Percentiles rank a stretch among this genome's conserved stretches.
Evolutionary conservation across 2,888 invertebrate species (phyloP).

Genomic region (Drosophila meridionalis): DNA sequence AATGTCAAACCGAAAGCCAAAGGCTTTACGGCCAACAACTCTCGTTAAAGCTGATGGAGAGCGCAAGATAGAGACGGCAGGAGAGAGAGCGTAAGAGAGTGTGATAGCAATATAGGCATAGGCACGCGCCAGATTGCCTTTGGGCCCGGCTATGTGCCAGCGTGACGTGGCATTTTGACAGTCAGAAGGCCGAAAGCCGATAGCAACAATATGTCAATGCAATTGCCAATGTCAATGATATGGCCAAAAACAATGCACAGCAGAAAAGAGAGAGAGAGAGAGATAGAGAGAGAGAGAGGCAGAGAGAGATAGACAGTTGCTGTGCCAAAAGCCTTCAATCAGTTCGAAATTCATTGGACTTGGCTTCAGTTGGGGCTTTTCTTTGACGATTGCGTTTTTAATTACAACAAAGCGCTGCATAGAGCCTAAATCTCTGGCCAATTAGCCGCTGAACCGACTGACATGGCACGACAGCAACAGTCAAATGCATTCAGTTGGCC

Average conservation of each 20-base stretch:
- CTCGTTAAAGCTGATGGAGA: slow-evolving; percentile 27
- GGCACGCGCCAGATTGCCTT: slow-evolving; percentile 41
- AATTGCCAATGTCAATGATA: slow-evolving; percentile 65
- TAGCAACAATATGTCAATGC: slow-evolving; percentile 79
- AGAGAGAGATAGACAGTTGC: background rate
- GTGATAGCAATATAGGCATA: slow-evolving; percentile 17
- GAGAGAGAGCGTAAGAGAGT: background rate
- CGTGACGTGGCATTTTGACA: slow-evolving; percentile 75
- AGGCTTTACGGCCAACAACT: slow-evolving; percentile 57
- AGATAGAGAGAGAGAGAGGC: background rate
- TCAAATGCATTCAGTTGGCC: slow-evolving; percentile 3
- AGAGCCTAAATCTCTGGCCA: slow-evolving; percentile 54
- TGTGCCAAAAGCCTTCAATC: slow-evolving; percentile 14
- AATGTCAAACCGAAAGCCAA: slow-evolving; percentile 66
- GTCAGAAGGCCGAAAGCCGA: slow-evolving; percentile 54
- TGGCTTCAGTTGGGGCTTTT: slow-evolving; percentile 25
- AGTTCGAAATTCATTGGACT: slow-evolving; percentile 54
- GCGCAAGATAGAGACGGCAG: background rate
- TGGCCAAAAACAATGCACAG: slow-evolving; percentile 23
- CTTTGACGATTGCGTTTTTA: slow-evolving; percentile 68
- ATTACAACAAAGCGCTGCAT: slow-evolving; percentile 55
- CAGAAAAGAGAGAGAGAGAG: background rate
- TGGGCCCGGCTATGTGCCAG: slow-evolving; percentile 35
- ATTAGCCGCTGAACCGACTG: slow-evolving; percentile 49
- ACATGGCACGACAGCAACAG: slow-evolving; percentile 24